Conservation (phyloP, 2,113 vertebrate species). For the Arenaria interpres region DNA sequence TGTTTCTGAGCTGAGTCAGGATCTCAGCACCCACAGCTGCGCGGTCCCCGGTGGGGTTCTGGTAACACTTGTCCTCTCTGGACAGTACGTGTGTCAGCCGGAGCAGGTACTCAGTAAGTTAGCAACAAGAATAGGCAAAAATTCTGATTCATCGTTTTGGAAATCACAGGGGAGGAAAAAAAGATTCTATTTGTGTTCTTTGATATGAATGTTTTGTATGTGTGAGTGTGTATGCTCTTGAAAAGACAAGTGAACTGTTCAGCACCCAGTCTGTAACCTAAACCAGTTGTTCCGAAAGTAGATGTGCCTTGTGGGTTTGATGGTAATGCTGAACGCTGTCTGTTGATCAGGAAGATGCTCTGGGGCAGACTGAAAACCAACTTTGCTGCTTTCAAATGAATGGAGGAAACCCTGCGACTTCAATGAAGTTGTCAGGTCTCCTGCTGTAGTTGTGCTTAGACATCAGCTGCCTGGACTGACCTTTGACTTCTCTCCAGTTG, state of each 20-base stretch:
- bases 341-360: not conserved
- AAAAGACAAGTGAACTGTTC: not conserved
- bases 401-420: not conserved
- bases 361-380: not conserved
- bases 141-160: not conserved
- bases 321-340: not conserved
- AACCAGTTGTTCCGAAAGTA: not conserved
- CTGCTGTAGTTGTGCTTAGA: conserved; percentile 70
- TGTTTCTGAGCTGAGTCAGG: not conserved
- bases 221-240: not conserved
- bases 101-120: not conserved
- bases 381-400: not conserved
- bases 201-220: not conserved
- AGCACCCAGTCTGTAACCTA: not conserved
- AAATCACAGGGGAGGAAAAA: rapidly evolving
- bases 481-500: conserved; percentile 71
- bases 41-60: not conserved
- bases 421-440: conserved; percentile 49
- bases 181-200: not conserved
- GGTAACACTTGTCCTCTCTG: not conserved
- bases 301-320: not conserved
- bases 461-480: conserved; percentile 75
- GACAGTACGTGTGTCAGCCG: not conserved
- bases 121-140: not conserved
- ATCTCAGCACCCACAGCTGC: not conserved